These are phyloP conservation scores for Aphodius sticticus DNA, from an alignment of 2,888 invertebrate genomes.

Conservation along the genomic window DNA sequence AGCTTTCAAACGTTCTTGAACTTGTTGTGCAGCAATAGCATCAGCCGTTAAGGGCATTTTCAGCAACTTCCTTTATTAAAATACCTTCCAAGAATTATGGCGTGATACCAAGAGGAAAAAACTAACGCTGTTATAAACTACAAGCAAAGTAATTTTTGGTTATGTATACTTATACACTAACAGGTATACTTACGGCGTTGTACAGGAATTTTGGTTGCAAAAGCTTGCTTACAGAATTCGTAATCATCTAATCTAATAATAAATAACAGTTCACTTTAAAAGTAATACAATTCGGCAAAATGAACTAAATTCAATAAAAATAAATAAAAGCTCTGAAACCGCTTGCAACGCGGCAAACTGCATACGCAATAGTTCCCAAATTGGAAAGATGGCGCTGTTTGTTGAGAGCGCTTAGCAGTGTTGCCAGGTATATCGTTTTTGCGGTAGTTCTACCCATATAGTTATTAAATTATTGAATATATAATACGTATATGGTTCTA, in stretches of 20 bases:
- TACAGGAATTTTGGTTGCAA: constrained; percentile 25
- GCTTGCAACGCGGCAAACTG: no score
- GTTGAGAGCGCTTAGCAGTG: no score
- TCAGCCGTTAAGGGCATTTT: constrained; percentile 81
- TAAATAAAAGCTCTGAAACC: no score
- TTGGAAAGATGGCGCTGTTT: no score
- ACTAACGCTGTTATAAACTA: constrained; percentile 51
- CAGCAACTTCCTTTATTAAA: constrained; percentile 34
- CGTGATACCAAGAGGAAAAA: constrained; percentile 63
- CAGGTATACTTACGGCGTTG: constrained; percentile 40
- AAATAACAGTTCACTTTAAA: background rate
- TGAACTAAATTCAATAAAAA: no score
- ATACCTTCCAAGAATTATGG: constrained; percentile 60
- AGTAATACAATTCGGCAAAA: background rate
- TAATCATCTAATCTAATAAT: background rate
- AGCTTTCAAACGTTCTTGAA: constrained; percentile 81
- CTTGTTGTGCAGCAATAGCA: constrained; percentile 70
- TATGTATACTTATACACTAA: constrained; percentile 49
- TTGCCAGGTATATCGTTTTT: no score
- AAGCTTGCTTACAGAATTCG: background rate
- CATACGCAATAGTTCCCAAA: no score
- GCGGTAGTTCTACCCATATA: no score
- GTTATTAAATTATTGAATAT: no score
- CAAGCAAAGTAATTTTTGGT: constrained; percentile 21
- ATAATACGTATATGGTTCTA: no score